These are phyloP conservation scores for Callospermophilus lateralis DNA, from an alignment of 2,113 vertebrate species.

Conservation along the genomic window DNA sequence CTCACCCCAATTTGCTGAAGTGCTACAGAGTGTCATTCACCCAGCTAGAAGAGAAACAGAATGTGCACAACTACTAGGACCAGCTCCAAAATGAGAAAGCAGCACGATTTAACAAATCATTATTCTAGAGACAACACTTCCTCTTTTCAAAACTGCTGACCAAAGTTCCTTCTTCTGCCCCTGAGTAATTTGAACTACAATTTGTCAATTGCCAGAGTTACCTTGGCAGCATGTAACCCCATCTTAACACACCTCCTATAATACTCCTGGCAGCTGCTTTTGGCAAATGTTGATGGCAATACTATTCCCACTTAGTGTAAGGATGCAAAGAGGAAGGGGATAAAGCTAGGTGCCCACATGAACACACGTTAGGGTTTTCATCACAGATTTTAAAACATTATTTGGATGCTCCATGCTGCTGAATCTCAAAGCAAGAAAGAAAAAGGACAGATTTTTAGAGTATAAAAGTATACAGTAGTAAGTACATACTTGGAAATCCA, in stretches of 20 bases:
- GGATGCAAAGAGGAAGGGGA: neutral
- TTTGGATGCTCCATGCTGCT: neutral
- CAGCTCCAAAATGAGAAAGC: slow-evolving; percentile 69
- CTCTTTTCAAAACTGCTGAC: slow-evolving; percentile 64
- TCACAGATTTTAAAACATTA: slow-evolving; percentile 23
- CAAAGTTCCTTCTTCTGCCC: slow-evolving; percentile 48
- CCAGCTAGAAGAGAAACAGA: slow-evolving; percentile 53
- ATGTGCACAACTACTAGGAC: slow-evolving; percentile 23
- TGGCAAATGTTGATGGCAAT: slow-evolving; percentile 23
- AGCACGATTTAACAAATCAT: slow-evolving; percentile 52
- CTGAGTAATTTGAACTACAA: slow-evolving; percentile 57
- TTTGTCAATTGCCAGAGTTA: slow-evolving; percentile 53
- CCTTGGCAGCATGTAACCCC: neutral
- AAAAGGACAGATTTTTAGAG: neutral
- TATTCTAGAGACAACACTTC: slow-evolving; percentile 55
- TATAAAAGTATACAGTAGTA: neutral
- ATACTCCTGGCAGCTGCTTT: slow-evolving; percentile 15
- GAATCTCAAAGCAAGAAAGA: neutral
- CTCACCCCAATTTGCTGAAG: slow-evolving; percentile 71
- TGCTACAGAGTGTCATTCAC: slow-evolving; percentile 56
- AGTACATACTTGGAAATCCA: slow-evolving; percentile 39
- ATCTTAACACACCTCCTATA: slow-evolving; percentile 29
- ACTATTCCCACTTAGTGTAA: neutral
- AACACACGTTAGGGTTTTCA: slow-evolving; percentile 1
- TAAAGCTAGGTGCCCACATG: neutral